Base-by-base conservation (phyloP, 2,888 invertebrate genomes). In the Eristalis tenax region DNA sequence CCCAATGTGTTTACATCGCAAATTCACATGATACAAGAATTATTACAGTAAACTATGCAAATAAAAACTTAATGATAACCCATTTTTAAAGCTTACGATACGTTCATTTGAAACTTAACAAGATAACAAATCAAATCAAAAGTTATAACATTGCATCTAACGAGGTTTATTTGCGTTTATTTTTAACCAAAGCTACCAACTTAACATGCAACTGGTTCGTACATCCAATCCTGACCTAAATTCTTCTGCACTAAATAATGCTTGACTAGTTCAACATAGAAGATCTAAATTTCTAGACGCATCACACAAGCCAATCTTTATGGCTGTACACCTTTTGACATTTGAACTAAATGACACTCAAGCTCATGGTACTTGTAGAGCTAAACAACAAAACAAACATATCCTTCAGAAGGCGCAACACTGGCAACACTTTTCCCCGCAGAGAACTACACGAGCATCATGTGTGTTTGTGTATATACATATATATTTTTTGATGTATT, bases 401-500 rank as follows among this genome's bases (percentile, higher is more conserved):
- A 40, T 35, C 28, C 38, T 71, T 66, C 38, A 64, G 11, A 63
- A 68, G 22, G 70, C 59, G 66, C 74, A 79, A 57, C 74, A 73
- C 69, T 65, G 87, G 87, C 79, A 87, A 87, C 83, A 83, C 87
- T 87, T 76, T 75, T 61, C 15, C 50, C 50, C 50, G n/a, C 61
- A 70, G 64, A 65, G 70, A 63, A n/a, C 64, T 64, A 22, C 38
- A 18, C 38, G 63, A 83, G 61, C 64, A 69, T 50, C 75, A 73
- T 83, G 76, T 75, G 56, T 83, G 79, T 80, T 70, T 87, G 75
- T 78, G 71, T 71, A 78, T 76, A 83, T 70, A 73, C 74, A 15
- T 87, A 83, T 70, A 73, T 78, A 15, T 87, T 80, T 83, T 87
- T 79, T 87, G 83, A 87, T 83, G 86, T 86, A 78, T 87, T 73